Base-by-base conservation (phyloP, 2,797 vertebrate genomes). In the Acrossocheilus fasciatus region DNA sequence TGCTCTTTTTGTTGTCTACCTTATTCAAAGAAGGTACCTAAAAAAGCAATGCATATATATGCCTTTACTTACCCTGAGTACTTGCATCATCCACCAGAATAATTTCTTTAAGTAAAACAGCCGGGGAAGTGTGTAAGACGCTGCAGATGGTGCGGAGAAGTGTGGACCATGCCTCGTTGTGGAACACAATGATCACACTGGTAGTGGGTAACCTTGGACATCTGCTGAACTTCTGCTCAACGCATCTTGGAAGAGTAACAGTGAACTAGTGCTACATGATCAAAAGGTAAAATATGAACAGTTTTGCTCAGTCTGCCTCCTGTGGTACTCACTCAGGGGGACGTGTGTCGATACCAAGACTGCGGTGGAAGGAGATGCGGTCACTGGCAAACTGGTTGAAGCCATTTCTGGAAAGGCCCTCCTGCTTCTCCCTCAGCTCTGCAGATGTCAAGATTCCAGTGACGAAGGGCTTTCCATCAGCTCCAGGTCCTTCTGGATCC, bases 311-410 rank as follows among this genome's bases (percentile, higher is more conserved):
- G 34, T 8, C 36, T 20, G 17, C 34, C 14, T 41, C 26, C 9
- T 34, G 8, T 30, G 17, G 36, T 23, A 89, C 97, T 96, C 91
- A 97, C 96, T 96, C 96, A 3, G 93, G 94, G 0, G 95, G 95
- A 1, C 96, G 92, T 1, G 95, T 96, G 92, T 97, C 96, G 0
- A 94, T 93, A 2, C 96, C 96, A 86, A 97, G 92, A 6, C 95
- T 93, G 0, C 96, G 94, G 84, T 97, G 97, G 47, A 97, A 91
- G 30, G 96, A 98, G 86, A 98, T 96, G 45, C 89, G 95, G 89
- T 97, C 96, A 80, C 95, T 96, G 91, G 96, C 97, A 84, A 95
- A 97, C 91, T 96, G 96, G 50, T 97, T 97, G 91, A 97, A 98
- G 79, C 95, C 94, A 59, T 96, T 96, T 84, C 95, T 97, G 50